A percentile compares a stretch with the other conserved stretches of the same genome.
These are phyloP conservation scores for Centropus bengalensis DNA, from an alignment of 2,113 vertebrate genomes.

Conservation along the genomic window DNA sequence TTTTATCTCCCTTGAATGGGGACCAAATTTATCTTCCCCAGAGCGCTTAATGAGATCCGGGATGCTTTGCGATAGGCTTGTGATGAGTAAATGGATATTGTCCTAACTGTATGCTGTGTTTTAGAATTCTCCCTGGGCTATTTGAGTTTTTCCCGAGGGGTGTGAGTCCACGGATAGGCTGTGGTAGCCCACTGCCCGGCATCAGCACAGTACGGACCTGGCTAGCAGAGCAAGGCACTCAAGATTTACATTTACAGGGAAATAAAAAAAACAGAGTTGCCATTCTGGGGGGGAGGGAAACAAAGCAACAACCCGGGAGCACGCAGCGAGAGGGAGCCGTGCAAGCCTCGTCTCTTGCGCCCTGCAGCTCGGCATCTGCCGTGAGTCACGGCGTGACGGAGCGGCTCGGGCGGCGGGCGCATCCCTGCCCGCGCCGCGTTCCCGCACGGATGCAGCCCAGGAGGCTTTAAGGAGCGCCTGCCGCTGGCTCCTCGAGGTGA, in stretches of 20 bases:
- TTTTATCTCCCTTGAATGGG: not conserved
- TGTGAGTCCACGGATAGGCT: accelerated
- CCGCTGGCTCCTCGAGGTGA: constrained; percentile 34
- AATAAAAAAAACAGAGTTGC: not conserved
- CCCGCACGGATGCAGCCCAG: not conserved
- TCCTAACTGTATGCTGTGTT: not conserved
- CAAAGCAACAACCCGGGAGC: too few relatives aligned
- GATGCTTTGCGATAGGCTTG: not conserved
- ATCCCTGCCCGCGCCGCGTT: too few relatives aligned
- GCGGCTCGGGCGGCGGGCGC: not conserved
- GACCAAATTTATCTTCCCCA: not conserved
- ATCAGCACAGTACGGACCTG: not conserved
- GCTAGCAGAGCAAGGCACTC: not conserved
- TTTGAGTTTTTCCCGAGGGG: not conserved
- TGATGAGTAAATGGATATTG: not conserved
- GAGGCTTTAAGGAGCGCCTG: constrained; percentile 1
- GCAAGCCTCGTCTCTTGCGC: too few relatives aligned
- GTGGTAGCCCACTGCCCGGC: not conserved
- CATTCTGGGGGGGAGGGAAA: not conserved
- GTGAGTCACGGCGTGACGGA: constrained; percentile 64
- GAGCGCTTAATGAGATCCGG: not conserved
- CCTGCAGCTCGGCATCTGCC: constrained; percentile 66
- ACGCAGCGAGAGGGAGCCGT: not conserved
- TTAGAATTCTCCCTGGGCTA: not conserved
- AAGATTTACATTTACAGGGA: not conserved